Conservation (phyloP, 2,113 vertebrate genomes). For the Motacilla alba region DNA sequence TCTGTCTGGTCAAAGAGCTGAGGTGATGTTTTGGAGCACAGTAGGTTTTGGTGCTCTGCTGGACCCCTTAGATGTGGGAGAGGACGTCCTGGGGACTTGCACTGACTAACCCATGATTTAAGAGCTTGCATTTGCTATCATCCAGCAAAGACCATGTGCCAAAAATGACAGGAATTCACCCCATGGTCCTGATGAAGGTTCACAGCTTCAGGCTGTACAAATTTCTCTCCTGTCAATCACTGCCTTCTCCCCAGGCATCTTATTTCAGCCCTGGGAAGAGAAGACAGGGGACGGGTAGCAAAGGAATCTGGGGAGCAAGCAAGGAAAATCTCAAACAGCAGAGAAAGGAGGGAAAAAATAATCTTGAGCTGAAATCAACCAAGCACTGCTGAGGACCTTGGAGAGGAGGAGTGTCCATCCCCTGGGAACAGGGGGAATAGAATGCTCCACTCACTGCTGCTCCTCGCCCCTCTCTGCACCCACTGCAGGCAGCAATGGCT, state of each 20-base stretch:
- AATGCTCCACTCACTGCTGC: not conserved
- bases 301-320: not conserved
- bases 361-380: not conserved
- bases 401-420: not conserved
- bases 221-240: not conserved
- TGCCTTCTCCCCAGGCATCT: not conserved
- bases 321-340: not conserved
- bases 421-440: not conserved
- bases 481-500: not conserved
- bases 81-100: not conserved
- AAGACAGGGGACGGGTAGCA: not conserved
- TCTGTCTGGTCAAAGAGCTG: not conserved
- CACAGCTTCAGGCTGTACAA: not conserved
- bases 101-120: conserved; percentile 1
- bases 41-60: not conserved
- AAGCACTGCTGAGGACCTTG: not conserved
- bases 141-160: not conserved
- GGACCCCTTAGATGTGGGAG: not conserved
- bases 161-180: conserved; percentile 33
- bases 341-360: not conserved
- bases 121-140: conserved; percentile 1
- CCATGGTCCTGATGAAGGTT: not conserved
- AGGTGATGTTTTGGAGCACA: not conserved
- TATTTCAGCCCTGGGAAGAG: not conserved
- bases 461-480: not conserved